A percentile compares a stretch with the other conserved stretches of the same genome.
Evolutionary conservation across 1,140 invertebrate genomes (phyloP).

Genomic region (Danaus plexippus): DNA sequence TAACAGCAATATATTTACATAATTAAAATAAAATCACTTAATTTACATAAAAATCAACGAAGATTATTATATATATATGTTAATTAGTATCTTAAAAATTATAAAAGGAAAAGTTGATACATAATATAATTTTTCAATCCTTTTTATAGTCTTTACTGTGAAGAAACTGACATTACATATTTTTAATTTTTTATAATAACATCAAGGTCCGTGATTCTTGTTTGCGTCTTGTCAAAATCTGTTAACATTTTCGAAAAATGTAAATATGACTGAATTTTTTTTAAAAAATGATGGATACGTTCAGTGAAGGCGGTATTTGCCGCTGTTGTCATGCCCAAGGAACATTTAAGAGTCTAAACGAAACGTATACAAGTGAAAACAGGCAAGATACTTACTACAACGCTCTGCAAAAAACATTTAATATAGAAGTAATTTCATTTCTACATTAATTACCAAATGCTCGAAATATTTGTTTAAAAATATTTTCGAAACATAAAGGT

Average conservation of each 20-base stretch:
- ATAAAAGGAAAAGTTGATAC: too few relatives aligned
- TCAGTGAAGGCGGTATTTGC: constrained; percentile 31
- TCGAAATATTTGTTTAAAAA: too few relatives aligned
- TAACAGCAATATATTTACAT: too few relatives aligned
- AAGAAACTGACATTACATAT: too few relatives aligned
- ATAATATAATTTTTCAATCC: too few relatives aligned
- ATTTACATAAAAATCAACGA: too few relatives aligned
- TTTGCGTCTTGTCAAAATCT: neutral
- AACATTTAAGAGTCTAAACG: constrained; percentile 29
- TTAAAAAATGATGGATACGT: constrained; percentile 26
- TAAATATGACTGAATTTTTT: constrained; percentile 13
- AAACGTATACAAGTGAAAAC: constrained; percentile 22
- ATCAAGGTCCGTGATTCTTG: neutral
- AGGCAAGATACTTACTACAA: constrained; percentile 32
- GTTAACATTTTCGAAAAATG: constrained; percentile 4
- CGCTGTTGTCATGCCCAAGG: constrained; percentile 39
- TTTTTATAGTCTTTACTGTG: too few relatives aligned
- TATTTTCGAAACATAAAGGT: too few relatives aligned
- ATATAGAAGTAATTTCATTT: constrained; percentile 30
- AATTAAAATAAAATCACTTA: too few relatives aligned
- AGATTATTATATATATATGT: too few relatives aligned
- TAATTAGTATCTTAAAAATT: too few relatives aligned
- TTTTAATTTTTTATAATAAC: neutral
- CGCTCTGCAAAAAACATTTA: constrained; percentile 35
- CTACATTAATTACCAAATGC: too few relatives aligned